Percentiles rank a stretch among this genome's conserved stretches.
Evolutionary conservation across 53 echinoderm and acorn worm species (phyloP).

Genomic region (Echinarachnius parma): DNA sequence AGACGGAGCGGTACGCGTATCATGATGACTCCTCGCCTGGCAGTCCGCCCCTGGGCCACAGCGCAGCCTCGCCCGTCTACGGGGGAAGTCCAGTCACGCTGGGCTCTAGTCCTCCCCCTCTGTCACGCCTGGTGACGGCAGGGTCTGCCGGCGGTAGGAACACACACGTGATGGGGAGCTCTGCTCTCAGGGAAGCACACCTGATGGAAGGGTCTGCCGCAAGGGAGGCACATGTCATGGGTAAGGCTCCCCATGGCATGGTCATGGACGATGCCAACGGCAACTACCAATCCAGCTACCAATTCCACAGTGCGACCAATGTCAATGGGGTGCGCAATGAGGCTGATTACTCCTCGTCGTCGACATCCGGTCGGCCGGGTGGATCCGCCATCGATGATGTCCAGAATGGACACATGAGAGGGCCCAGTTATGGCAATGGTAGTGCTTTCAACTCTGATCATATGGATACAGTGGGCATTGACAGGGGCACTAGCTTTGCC

Average conservation of each 20-base stretch:
- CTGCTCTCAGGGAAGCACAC: slow-evolving; percentile 1
- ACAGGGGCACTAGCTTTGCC: slow-evolving; percentile 41
- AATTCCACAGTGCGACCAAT: slow-evolving; percentile 25
- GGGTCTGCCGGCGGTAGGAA: neutral
- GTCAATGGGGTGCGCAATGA: neutral
- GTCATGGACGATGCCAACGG: neutral
- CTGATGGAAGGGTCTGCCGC: slow-evolving; percentile 1
- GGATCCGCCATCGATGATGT: slow-evolving; percentile 14
- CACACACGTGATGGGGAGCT: neutral
- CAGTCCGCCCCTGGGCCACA: slow-evolving; percentile 26
- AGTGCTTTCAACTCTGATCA: slow-evolving; percentile 11
- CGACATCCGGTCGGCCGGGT: neutral
- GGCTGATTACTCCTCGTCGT: neutral
- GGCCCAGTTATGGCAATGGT: neutral
- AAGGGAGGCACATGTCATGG: too few relatives aligned
- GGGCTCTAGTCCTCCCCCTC: slow-evolving; percentile 31
- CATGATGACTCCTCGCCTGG: slow-evolving; percentile 17
- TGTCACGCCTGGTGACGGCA: slow-evolving; percentile 1
- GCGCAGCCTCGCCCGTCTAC: slow-evolving; percentile 23
- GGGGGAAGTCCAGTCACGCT: slow-evolving; percentile 4
- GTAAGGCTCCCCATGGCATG: neutral
- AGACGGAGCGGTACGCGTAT: slow-evolving; percentile 27
- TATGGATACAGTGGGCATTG: slow-evolving; percentile 5
- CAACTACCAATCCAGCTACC: slow-evolving; percentile 18
- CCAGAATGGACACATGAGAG: neutral